Percentiles rank a stretch among this genome's conserved stretches.
Conservation (phyloP, 2,888 invertebrate species). For the Oxycera nigricornis region DNA sequence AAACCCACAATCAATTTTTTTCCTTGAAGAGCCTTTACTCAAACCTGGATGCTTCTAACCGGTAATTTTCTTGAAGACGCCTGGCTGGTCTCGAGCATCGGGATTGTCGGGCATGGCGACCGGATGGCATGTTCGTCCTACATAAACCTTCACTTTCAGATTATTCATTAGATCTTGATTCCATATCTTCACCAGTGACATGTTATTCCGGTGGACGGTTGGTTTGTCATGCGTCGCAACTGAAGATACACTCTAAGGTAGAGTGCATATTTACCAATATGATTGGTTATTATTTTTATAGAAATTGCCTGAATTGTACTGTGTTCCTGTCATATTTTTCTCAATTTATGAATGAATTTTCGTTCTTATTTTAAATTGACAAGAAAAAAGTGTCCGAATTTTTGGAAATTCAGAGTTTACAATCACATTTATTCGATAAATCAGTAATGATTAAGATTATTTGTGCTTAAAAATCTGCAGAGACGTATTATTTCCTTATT, state of each 20-base stretch:
- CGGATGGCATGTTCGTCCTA: neutral
- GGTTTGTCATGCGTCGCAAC: neutral
- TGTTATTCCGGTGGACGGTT: slow-evolving; percentile 2
- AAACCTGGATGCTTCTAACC: neutral
- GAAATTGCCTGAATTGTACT: no score
- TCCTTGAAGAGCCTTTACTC: neutral
- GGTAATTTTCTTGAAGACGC: neutral
- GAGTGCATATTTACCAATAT: neutral
- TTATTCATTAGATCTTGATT: neutral
- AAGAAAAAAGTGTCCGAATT: no score
- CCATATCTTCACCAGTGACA: slow-evolving; percentile 16
- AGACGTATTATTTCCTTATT: no score
- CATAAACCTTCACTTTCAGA: neutral
- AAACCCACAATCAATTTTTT: neutral
- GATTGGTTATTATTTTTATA: neutral
- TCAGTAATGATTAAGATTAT: no score
- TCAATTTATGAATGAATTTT: no score
- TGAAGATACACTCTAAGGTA: neutral
- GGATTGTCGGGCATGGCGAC: neutral
- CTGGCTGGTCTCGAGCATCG: neutral
- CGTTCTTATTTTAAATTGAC: no score
- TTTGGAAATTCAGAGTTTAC: no score
- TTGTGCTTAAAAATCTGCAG: no score
- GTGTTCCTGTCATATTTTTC: no score
- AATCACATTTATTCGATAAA: no score